Evolutionary conservation across 2,888 invertebrate species (phyloP), one percentile per base, ranked within the genome.

Genomic region (Dolomedes plantarius): DNA sequence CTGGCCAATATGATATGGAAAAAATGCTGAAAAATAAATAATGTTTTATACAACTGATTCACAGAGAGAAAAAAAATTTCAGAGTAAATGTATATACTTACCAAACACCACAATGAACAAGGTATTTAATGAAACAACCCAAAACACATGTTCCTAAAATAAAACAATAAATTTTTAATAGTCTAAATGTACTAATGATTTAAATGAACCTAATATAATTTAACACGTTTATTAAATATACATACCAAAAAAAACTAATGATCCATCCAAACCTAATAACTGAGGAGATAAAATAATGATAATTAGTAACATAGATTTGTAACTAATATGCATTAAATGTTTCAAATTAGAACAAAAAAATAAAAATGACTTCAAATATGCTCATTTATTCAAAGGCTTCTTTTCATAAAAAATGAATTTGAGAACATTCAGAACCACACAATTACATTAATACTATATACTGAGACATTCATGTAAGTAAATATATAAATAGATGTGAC

Each of bases 41-140:
- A 64, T 46, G n/a, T 5, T 36, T 46, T 46, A 46, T n/a, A n/a
- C 27, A 23, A 19, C 41, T 16, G 39, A 9, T 76, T 1, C 46
- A 32, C 5, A 16, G 23, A 64, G 27, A 39, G 64, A 64, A 36
- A 46, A 27, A 41, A 31, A 16, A 27, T 6, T 71, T 19, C 71
- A 74, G 72, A 0, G 32, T 65, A 2, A 27, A 27, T 83, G n/a
- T 62, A 56, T 80, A 41, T 23, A 90, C 92, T 92, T 90, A 93
- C 93, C 93, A 92, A 99, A 99, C 27, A 98, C 95, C 88, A 99
- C 94, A 89, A 99, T 98, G 91, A 99, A 99, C 80, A 99, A 93
- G 0, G 98, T 98, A 91, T 99, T 99, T 32, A 99, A 92, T 0
- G 98, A 98, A 27, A 99, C 97, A 29, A 99, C 98, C 99, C 99